phyloP scores from a whole-genome alignment of 2,888 invertebrate species.

The Spicauda simplicius region DNA sequence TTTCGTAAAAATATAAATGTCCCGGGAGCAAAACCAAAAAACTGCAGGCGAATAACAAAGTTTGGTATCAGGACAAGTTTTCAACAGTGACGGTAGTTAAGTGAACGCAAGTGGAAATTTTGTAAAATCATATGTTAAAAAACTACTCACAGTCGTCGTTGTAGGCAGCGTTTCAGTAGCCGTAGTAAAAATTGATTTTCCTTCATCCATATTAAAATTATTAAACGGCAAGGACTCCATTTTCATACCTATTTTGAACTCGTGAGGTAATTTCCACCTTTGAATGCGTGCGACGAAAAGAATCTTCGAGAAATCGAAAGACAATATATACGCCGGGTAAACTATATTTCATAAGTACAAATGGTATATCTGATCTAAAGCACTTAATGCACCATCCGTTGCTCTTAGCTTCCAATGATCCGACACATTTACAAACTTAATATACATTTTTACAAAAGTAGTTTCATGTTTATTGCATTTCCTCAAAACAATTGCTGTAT shows the following conservation, averaged over 20 bases:
- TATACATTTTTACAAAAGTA: too few relatives aligned
- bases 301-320: slow-evolving; percentile 19
- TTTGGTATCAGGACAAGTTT: too few relatives aligned
- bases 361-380: slow-evolving; percentile 18
- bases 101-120: too few relatives aligned
- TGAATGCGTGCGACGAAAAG: slow-evolving; percentile 35
- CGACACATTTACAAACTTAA: too few relatives aligned
- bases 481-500: too few relatives aligned
- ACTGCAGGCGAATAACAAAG: too few relatives aligned
- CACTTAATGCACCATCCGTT: neutral
- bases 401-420: neutral
- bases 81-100: too few relatives aligned
- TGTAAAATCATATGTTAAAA: too few relatives aligned
- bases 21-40: too few relatives aligned
- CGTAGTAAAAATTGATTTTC: slow-evolving; percentile 61
- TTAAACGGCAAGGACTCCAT: slow-evolving; percentile 60
- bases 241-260: slow-evolving; percentile 9
- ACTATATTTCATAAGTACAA: slow-evolving; percentile 18
- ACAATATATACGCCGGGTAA: slow-evolving; percentile 18
- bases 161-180: slow-evolving; percentile 58
- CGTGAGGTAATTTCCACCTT: neutral
- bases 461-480: too few relatives aligned
- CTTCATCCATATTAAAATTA: slow-evolving; percentile 60
- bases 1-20: too few relatives aligned
- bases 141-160: slow-evolving; percentile 54